These are phyloP conservation scores for Drosophila willistoni DNA, from an alignment of 1,140 invertebrate species.

Conservation along the genomic window DNA sequence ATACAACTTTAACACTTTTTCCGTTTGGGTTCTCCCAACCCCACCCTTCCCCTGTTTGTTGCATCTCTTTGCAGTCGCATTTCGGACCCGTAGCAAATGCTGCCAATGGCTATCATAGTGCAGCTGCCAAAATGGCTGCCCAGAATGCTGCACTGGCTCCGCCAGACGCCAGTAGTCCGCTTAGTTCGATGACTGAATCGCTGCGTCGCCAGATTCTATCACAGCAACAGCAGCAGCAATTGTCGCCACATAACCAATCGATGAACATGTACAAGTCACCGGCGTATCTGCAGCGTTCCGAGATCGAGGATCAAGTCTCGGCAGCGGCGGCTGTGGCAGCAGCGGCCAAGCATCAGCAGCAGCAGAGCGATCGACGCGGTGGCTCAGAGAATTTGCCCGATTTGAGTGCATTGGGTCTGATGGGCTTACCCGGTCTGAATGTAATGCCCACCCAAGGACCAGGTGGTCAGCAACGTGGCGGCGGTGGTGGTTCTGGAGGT, in stretches of 20 bases:
- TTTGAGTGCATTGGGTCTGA: slow-evolving; percentile 71
- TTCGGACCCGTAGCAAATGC: slow-evolving; percentile 59
- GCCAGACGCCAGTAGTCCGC: slow-evolving; percentile 64
- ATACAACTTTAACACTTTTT: not conserved
- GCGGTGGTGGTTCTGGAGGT: not conserved
- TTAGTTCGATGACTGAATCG: slow-evolving; percentile 77
- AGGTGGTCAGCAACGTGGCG: slow-evolving; percentile 34
- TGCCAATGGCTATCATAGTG: slow-evolving; percentile 76
- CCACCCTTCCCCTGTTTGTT: not conserved
- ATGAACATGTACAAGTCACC: slow-evolving; percentile 82
- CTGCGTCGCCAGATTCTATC: slow-evolving; percentile 76
- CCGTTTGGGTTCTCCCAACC: not conserved
- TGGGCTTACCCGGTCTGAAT: slow-evolving; percentile 77
- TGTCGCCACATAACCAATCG: slow-evolving; percentile 70
- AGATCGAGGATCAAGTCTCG: slow-evolving; percentile 79
- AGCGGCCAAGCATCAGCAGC: slow-evolving; percentile 67
- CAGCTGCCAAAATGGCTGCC: slow-evolving; percentile 67
- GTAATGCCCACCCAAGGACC: slow-evolving; percentile 64
- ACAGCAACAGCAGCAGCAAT: slow-evolving; percentile 66
- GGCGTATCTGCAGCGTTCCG: slow-evolving; percentile 75
- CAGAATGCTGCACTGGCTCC: slow-evolving; percentile 68
- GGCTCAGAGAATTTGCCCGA: slow-evolving; percentile 71
- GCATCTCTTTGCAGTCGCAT: slow-evolving; percentile 36
- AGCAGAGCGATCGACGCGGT: slow-evolving; percentile 45
- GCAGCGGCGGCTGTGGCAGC: slow-evolving; percentile 69